A percentile compares a stretch with the other conserved stretches of the same genome.
Conservation (phyloP, 2,888 invertebrate genomes). For the Lissonota sp. region DNA sequence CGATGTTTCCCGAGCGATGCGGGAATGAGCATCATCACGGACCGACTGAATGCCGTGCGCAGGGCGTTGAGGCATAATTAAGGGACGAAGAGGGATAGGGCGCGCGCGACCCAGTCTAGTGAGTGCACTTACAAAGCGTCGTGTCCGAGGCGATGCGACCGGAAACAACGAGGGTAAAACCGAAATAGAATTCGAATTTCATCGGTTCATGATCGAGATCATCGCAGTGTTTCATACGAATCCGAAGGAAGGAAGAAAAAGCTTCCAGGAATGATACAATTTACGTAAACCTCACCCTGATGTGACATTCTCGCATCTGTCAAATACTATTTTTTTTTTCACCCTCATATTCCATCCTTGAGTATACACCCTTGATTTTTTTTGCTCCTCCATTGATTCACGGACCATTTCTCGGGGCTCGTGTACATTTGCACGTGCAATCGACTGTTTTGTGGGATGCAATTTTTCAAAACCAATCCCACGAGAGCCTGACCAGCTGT, state of each 20-base stretch:
- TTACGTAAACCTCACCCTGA: neutral
- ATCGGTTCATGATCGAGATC: constrained; percentile 3
- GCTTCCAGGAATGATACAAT: constrained; percentile 6
- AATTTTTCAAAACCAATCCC: constrained; percentile 55
- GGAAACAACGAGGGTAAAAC: no score
- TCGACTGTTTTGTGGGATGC: constrained; percentile 31
- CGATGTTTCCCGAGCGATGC: neutral
- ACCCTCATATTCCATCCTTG: constrained; percentile 5
- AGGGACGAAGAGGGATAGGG: constrained; percentile 3
- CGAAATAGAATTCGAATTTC: constrained; percentile 23
- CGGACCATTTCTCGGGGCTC: constrained; percentile 6
- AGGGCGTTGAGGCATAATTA: constrained; percentile 14
- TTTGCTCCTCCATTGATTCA: neutral
- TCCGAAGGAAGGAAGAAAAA: neutral
- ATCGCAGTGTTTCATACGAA: constrained; percentile 9
- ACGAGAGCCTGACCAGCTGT: constrained; percentile 46
- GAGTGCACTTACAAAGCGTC: neutral
- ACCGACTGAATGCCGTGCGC: constrained; percentile 10
- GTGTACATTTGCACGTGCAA: constrained; percentile 22
- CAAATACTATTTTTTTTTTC: constrained; percentile 21
- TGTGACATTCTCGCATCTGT: constrained; percentile 29
- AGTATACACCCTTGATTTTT: neutral
- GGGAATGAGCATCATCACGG: neutral
- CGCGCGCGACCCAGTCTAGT: neutral
- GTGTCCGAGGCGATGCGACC: no score